phyloP scores from a whole-genome alignment of 1,140 invertebrate species.

The Parapsyche elsis region DNA sequence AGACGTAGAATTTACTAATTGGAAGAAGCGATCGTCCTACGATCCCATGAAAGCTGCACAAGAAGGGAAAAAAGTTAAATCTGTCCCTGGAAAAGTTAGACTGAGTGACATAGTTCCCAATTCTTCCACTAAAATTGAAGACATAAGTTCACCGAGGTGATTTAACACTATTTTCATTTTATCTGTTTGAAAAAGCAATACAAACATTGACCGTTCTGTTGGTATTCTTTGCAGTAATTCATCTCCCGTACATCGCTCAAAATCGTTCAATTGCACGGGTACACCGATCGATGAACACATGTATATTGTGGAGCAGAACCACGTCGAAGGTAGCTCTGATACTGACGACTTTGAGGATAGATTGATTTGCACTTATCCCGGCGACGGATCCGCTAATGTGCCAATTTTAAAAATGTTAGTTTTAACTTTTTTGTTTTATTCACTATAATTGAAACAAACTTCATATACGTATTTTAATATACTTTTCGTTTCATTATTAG shows the following conservation, averaged over 20 bases:
- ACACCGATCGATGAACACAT: constrained; percentile 27
- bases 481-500: constrained; percentile 28
- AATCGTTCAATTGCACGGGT: constrained; percentile 59
- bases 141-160: constrained; percentile 65
- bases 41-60: constrained; percentile 86
- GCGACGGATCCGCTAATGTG: constrained; percentile 32
- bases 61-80: constrained; percentile 73
- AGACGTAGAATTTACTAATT: constrained; percentile 85
- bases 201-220: too few species aligned
- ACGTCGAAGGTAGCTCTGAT: constrained; percentile 43
- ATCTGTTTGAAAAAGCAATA: too few species aligned
- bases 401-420: constrained; percentile 41
- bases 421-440: not conserved
- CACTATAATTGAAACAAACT: not conserved
- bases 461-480: not conserved
- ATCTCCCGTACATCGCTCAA: constrained; percentile 65
- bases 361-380: constrained; percentile 44
- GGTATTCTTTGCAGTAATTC: constrained; percentile 60
- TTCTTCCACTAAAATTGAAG: constrained; percentile 63
- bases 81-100: constrained; percentile 3
- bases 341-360: constrained; percentile 47
- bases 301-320: constrained; percentile 20
- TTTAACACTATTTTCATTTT: constrained; percentile 19
- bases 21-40: constrained; percentile 86
- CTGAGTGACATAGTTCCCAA: not conserved